Conservation (phyloP, 2,888 invertebrate genomes). For the Dynastes grantii region DNA sequence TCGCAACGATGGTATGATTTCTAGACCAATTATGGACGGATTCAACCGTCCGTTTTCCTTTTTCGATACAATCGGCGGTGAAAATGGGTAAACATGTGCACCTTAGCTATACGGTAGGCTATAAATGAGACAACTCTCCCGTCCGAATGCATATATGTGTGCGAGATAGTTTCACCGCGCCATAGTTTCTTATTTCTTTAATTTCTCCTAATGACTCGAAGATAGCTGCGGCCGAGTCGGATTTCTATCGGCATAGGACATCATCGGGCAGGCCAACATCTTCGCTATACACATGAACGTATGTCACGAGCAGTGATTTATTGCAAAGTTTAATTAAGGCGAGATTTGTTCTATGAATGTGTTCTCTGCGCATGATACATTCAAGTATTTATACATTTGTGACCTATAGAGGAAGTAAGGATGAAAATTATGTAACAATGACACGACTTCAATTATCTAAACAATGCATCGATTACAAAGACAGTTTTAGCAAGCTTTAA, state of each 20-base stretch:
- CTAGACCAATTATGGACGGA: constrained; percentile 33
- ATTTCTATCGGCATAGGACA: constrained; percentile 35
- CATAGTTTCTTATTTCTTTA: constrained; percentile 44
- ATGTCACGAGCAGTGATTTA: too few relatives aligned
- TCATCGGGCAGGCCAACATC: too few relatives aligned
- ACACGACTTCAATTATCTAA: too few relatives aligned
- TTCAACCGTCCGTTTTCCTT: constrained; percentile 35
- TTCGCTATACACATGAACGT: too few relatives aligned
- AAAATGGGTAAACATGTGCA: constrained; percentile 39
- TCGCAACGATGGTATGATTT: constrained; percentile 17
- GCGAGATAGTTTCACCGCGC: constrained; percentile 38
- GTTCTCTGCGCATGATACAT: too few relatives aligned
- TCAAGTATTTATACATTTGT: too few relatives aligned
- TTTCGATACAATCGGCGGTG: constrained; percentile 27
- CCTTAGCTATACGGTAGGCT: background rate
- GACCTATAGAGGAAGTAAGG: too few relatives aligned
- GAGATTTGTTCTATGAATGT: too few relatives aligned
- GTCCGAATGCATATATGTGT: background rate
- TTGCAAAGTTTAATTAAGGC: too few relatives aligned
- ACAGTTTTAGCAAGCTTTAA: too few relatives aligned
- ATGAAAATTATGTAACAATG: too few relatives aligned
- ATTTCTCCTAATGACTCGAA: constrained; percentile 46
- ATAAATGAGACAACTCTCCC: background rate
- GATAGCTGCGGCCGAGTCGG: constrained; percentile 23
- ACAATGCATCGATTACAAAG: too few relatives aligned